These are phyloP conservation scores for Chromobotia macracanthus DNA, from an alignment of 2,797 vertebrate genomes.

Conservation along the genomic window DNA sequence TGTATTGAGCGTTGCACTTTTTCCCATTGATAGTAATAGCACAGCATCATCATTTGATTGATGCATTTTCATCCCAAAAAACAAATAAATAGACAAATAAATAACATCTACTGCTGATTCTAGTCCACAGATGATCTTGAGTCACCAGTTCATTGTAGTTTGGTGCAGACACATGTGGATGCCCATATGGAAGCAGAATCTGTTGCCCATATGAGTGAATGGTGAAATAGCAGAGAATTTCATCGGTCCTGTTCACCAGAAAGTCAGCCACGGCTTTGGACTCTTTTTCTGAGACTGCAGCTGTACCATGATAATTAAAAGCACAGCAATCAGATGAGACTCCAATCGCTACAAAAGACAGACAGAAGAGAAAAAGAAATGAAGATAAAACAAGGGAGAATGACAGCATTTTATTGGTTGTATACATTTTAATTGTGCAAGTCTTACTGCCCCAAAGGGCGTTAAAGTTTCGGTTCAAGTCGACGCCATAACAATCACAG, in stretches of 20 bases:
- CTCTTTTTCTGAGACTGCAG: conserved; percentile 76
- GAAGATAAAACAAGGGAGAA: too few species aligned
- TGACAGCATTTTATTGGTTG: background rate
- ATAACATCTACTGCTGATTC: background rate
- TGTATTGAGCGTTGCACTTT: too few species aligned
- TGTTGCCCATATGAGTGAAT: conserved; percentile 79
- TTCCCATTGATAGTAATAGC: too few species aligned
- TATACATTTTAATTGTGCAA: background rate
- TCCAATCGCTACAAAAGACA: conserved; percentile 66
- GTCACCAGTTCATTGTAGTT: conserved; percentile 78
- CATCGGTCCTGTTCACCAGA: conserved; percentile 61
- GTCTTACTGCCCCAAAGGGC: conserved; percentile 79
- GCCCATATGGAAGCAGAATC: conserved; percentile 77
- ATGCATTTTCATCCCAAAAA: background rate
- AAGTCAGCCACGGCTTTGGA: conserved; percentile 71
- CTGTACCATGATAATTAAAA: conserved; percentile 70
- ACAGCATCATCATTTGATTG: background rate
- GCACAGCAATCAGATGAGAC: conserved; percentile 72
- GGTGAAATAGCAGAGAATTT: conserved; percentile 78
- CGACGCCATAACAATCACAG: conserved; percentile 74
- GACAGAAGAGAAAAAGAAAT: background rate
- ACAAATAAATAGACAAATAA: background rate
- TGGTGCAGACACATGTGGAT: conserved; percentile 70
- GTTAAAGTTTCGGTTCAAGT: conserved; percentile 81
- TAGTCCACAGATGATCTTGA: background rate